phyloP scores from a whole-genome alignment of 2,797 vertebrate species.

The Sebastes diploproa region DNA sequence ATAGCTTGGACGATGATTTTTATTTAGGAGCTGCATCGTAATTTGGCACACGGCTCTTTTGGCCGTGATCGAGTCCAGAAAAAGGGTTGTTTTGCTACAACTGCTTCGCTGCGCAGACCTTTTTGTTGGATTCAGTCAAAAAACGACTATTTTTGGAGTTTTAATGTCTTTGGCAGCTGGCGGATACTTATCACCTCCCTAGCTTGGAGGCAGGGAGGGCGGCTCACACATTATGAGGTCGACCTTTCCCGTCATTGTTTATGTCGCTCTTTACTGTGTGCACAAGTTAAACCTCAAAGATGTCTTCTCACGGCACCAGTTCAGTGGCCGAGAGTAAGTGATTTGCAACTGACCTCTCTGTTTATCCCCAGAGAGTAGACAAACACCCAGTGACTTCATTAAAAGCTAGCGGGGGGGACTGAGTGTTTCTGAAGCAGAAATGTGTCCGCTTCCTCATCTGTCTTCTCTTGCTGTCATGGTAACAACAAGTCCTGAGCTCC shows the following conservation, averaged over 20 bases:
- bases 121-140: constrained; percentile 45
- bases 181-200: constrained; percentile 65
- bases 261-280: constrained; percentile 56
- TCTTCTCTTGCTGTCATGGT: constrained; percentile 68
- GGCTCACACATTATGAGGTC: constrained; percentile 45
- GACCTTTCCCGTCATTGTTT: constrained; percentile 68
- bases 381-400: constrained; percentile 73
- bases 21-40: constrained; percentile 51
- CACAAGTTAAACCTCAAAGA: constrained; percentile 52
- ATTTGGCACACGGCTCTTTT: constrained; percentile 45
- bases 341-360: constrained; percentile 68
- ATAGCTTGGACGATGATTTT: constrained; percentile 46
- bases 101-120: constrained; percentile 39
- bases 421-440: constrained; percentile 45
- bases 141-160: constrained; percentile 71
- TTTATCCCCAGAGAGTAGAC: constrained; percentile 48
- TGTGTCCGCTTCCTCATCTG: constrained; percentile 46
- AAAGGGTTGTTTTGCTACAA: constrained; percentile 46
- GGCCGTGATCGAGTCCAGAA: constrained; percentile 41
- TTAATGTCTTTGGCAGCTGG: constrained; percentile 61
- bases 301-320: constrained; percentile 45
- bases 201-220: constrained; percentile 50
- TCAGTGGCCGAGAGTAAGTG: constrained; percentile 34
- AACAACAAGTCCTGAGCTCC: constrained; percentile 48
- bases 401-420: constrained; percentile 51